Base-by-base conservation (phyloP, 2,797 vertebrate genomes). In the Tenualosa thibaudeaui region DNA sequence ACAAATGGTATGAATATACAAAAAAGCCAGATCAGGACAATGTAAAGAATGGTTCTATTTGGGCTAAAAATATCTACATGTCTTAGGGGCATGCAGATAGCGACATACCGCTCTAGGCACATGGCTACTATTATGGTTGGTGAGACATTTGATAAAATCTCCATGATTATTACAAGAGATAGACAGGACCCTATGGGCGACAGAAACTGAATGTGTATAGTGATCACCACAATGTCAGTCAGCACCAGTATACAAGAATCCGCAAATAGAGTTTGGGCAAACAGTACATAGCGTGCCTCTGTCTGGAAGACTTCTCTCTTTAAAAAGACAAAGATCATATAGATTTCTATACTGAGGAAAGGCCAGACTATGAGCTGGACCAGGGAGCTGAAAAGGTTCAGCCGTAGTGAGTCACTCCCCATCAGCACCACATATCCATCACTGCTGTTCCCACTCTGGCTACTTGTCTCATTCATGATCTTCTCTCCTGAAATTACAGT, bases 71-170 rank as follows among this genome's bases (percentile, higher is more conserved):
- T 89, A 5, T 85, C 50, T 2, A 78, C 82, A 6, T 90, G 89
- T 49, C 89, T 84, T n/a, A 91, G 84, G 0, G 90, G 90, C 86
- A 89, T 88, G 83, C 89, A 91, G 62, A 91, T 91, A 58, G 90
- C 90, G 50, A 89, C 90, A 2, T 89, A 78, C 37, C 71, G 71
- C 71, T 78, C 71, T 7, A 78, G 5, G 22, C 71, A 78, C 71
- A 78, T 78, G 40, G 12, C 71, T 46, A 78, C 1, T 78, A 78
- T 46, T 46, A 78, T 78, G 71, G 40, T 8, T 19, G 71, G 71
- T 19, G 71, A 78, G 17, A 78, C 5, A 22, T 78, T 78, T 4
- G 71, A 8, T 1, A 78, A 22, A 46, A 46, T 17, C 4, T 78
- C 71, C 71, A 78, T 78, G 17, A 46, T 0, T 3, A 78, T 78